Conservation (phyloP, 2,113 vertebrate genomes). For the Agelaius tricolor region DNA sequence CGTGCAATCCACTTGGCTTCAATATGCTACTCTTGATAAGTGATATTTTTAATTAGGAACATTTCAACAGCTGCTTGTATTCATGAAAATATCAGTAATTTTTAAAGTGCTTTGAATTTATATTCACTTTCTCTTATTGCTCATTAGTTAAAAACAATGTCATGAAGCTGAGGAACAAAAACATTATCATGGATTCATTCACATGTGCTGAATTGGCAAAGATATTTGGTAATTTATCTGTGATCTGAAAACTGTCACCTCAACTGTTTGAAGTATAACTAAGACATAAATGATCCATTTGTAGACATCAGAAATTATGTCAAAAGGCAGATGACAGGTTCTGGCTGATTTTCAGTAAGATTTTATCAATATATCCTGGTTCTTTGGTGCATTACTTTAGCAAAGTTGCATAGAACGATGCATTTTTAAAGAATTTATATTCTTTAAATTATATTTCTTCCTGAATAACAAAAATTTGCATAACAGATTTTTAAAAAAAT, state of each 20-base stretch:
- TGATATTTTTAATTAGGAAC: constrained; percentile 21
- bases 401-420: neutral
- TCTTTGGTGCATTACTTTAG: neutral
- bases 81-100: constrained; percentile 4
- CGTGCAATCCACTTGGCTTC: neutral
- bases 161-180: neutral
- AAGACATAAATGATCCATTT: neutral
- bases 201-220: neutral
- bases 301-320: neutral
- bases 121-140: neutral
- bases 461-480: neutral
- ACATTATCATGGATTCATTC: neutral
- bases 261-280: neutral
- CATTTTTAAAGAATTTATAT: neutral
- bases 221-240: neutral
- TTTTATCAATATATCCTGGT: neutral
- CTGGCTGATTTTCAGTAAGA: neutral
- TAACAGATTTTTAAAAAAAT: neutral
- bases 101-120: neutral
- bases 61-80: constrained; percentile 11
- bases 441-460: neutral
- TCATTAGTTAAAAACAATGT: neutral
- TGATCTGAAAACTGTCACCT: neutral
- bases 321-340: neutral
- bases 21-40: neutral